These are phyloP conservation scores for Dorcus hopei DNA, from an alignment of 2,888 invertebrate genomes.

Conservation along the genomic window DNA sequence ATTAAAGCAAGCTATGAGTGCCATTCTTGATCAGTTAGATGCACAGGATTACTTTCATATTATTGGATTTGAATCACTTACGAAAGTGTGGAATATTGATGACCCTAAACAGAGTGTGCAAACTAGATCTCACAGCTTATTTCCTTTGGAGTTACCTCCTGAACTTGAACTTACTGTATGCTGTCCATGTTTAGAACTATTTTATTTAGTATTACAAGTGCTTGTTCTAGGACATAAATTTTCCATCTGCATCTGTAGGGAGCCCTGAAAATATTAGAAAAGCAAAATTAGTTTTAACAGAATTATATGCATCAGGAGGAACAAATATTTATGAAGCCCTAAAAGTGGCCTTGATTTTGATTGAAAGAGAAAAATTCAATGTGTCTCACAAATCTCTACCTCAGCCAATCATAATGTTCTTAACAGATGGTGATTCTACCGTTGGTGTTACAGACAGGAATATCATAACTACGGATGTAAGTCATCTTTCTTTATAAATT, in stretches of 20 bases:
- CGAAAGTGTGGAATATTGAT: slow-evolving; percentile 53
- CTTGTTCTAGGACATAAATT: not conserved
- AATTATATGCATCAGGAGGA: slow-evolving; percentile 57
- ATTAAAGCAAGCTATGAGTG: slow-evolving; percentile 64
- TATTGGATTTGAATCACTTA: slow-evolving; percentile 60
- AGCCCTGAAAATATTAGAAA: slow-evolving; percentile 56
- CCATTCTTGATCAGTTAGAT: slow-evolving; percentile 63
- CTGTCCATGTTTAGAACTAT: too few relatives aligned
- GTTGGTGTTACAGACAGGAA: slow-evolving; percentile 55
- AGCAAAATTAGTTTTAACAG: slow-evolving; percentile 57
- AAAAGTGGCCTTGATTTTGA: slow-evolving; percentile 49
- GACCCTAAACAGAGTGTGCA: not conserved
- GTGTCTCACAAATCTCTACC: slow-evolving; percentile 34
- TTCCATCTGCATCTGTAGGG: slow-evolving; percentile 55
- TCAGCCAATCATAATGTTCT: slow-evolving; percentile 63
- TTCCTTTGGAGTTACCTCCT: too few relatives aligned
- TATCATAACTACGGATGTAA: slow-evolving; percentile 53
- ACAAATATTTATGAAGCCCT: slow-evolving; percentile 69
- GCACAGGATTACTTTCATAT: slow-evolving; percentile 65
- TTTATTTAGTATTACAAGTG: too few relatives aligned
- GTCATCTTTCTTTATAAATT: slow-evolving; percentile 35
- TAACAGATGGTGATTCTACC: slow-evolving; percentile 66
- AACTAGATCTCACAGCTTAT: not conserved
- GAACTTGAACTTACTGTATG: too few relatives aligned
- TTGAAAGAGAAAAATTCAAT: slow-evolving; percentile 19